Base-by-base conservation (phyloP, 2,888 invertebrate species). In the Cremastinae sp. region DNA sequence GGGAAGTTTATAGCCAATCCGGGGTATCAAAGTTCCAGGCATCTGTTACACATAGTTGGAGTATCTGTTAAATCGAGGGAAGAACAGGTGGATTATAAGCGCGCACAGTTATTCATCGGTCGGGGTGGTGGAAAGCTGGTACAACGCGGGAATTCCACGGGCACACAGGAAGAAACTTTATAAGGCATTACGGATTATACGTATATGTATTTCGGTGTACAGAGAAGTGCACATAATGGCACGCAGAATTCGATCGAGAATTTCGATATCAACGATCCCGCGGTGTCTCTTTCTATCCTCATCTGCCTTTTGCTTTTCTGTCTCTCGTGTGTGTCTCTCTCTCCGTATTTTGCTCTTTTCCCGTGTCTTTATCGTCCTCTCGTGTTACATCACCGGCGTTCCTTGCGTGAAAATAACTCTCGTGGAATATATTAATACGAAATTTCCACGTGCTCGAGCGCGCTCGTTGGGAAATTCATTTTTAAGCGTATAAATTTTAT, bases 31-130 rank as follows among this genome's bases (percentile, higher is more conserved):
- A 37, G 14, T 41, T 64, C 58, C 47, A 59, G 49, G 69, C 70
- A 70, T 70, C 69, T 70, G 59, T 75, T 70, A 70, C 53, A 59
- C 69, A 70, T 75, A 70, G 74, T 75, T 75, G 58, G 58, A 75
- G 59, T 75, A 64, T 59, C 69, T 53, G 69, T 75, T 65, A 43
- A 69, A 70, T 75, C 69, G 64, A 41, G 41, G 62, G 43, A 28
- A 56, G 58, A 69, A 74, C 58, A 64, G 72, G 72, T 65, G 65
- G 58, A 51, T 10, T 45, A 51, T 45, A 59, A 22, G 59, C 45
- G 45, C 59, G 56, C 16, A 14, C 35, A 28, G 51, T 22, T 18
- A 51, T 12, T 45, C 53, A 12, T 53, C 53, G 35, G 12, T 12
- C 53, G 12, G 10, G 28, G n/a, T 1, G 16, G 7, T n/a, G 28